Percentiles rank a stretch among this genome's conserved stretches.
Conservation (phyloP, 37 sponge, comb jelly and placozoan species). For the Oscarella lobularis region DNA sequence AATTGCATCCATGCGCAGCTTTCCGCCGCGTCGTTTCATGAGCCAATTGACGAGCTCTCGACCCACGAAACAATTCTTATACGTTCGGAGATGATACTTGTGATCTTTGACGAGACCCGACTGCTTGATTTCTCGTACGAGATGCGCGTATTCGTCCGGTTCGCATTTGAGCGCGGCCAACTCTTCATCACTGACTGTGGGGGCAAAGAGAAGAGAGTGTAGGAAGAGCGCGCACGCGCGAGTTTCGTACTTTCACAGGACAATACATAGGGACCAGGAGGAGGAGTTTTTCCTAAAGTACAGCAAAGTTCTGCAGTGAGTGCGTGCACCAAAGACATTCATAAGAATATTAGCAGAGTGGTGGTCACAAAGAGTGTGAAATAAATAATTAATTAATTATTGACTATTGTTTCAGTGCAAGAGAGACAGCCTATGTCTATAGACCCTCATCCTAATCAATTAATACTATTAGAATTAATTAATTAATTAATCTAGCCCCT, state of each 20-base stretch:
- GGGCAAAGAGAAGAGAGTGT: no score
- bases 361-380: no score
- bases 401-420: neutral
- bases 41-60: slow-evolving; percentile 73
- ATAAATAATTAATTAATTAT: neutral
- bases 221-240: no score
- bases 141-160: slow-evolving; percentile 58
- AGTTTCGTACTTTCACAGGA: no score
- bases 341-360: no score
- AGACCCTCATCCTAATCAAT: neutral
- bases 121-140: slow-evolving; percentile 54
- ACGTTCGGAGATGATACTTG: slow-evolving; percentile 45
- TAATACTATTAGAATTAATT: neutral
- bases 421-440: neutral
- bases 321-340: no score
- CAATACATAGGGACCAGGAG: no score
- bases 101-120: slow-evolving; percentile 53
- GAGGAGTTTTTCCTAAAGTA: no score
- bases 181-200: neutral
- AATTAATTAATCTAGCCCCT: neutral
- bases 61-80: slow-evolving; percentile 65
- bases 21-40: no score
- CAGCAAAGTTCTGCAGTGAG: no score
- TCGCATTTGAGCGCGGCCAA: slow-evolving; percentile 23
- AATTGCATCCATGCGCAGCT: slow-evolving; percentile 47